phyloP scores from a whole-genome alignment of 2,113 vertebrate species.

The Solenodon paradoxus region DNA sequence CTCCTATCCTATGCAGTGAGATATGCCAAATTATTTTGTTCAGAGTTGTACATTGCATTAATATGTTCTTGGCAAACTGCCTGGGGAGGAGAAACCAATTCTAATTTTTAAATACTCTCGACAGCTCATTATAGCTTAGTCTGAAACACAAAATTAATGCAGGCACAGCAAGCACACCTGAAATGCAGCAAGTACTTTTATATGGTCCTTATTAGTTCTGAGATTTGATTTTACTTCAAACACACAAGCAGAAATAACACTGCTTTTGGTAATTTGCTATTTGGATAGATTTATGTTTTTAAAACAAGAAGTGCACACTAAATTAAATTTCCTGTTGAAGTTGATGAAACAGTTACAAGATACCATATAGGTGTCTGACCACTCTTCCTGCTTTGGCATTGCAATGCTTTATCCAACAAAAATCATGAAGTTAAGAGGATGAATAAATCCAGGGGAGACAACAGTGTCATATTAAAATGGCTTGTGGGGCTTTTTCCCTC shows the following conservation, averaged over 20 bases:
- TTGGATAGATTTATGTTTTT: background rate
- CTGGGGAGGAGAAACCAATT: slow-evolving; percentile 8
- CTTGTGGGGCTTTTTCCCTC: background rate
- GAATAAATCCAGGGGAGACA: background rate
- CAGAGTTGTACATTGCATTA: slow-evolving; percentile 36
- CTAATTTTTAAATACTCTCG: slow-evolving; percentile 53
- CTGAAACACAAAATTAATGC: slow-evolving; percentile 30
- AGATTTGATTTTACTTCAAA: slow-evolving; percentile 33
- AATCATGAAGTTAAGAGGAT: background rate
- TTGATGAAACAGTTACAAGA: background rate
- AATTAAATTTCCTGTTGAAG: background rate
- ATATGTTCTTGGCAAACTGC: slow-evolving; percentile 47
- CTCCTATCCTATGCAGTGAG: background rate
- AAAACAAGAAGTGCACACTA: background rate
- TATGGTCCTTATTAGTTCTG: background rate
- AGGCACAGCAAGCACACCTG: background rate
- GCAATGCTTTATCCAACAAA: background rate
- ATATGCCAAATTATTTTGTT: slow-evolving; percentile 12
- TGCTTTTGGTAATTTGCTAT: background rate
- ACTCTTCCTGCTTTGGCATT: background rate
- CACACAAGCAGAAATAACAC: background rate
- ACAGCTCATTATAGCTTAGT: slow-evolving; percentile 33
- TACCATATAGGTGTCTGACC: background rate
- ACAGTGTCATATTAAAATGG: background rate
- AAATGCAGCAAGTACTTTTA: background rate